A percentile compares a stretch with the other conserved stretches of the same genome.
Conservation (phyloP, 92 coral and sea anemone genomes). For the Zoanthus sansibaricus region DNA sequence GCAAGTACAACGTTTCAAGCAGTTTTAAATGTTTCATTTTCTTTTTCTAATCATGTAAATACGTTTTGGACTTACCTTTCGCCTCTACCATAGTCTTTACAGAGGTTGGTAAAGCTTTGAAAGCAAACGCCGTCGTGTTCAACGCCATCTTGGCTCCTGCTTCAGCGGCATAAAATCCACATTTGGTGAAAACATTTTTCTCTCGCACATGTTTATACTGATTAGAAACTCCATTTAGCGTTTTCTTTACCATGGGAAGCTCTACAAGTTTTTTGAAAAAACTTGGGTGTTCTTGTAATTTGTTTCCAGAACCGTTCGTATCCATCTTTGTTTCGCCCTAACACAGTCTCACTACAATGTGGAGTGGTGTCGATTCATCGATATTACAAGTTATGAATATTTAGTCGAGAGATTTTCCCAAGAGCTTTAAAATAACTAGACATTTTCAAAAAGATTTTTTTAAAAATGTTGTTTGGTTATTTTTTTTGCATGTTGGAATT, state of each 20-base stretch:
- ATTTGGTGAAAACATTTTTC: conserved; percentile 21
- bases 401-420: not conserved
- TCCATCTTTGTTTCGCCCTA: not conserved
- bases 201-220: conserved; percentile 1
- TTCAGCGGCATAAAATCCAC: conserved; percentile 23
- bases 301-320: not conserved
- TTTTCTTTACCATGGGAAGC: conserved; percentile 20
- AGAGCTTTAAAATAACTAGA: not conserved
- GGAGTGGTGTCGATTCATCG: not conserved
- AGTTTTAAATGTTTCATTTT: too few species aligned
- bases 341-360: not conserved
- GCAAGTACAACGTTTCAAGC: too few species aligned
- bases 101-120: conserved; percentile 3
- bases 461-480: not conserved
- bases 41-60: too few species aligned
- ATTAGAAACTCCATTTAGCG: not conserved
- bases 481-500: not conserved
- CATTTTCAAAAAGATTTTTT: not conserved
- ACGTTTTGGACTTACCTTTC: conserved; percentile 1
- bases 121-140: not conserved
- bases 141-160: conserved; percentile 27
- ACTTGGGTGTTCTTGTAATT: not conserved
- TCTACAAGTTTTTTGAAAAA: not conserved
- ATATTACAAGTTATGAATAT: not conserved
- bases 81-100: conserved; percentile 13